Percentiles rank a stretch among this genome's conserved stretches.
These are phyloP conservation scores for Seira ritae DNA, from an alignment of 2,888 invertebrate genomes.

Conservation along the genomic window DNA sequence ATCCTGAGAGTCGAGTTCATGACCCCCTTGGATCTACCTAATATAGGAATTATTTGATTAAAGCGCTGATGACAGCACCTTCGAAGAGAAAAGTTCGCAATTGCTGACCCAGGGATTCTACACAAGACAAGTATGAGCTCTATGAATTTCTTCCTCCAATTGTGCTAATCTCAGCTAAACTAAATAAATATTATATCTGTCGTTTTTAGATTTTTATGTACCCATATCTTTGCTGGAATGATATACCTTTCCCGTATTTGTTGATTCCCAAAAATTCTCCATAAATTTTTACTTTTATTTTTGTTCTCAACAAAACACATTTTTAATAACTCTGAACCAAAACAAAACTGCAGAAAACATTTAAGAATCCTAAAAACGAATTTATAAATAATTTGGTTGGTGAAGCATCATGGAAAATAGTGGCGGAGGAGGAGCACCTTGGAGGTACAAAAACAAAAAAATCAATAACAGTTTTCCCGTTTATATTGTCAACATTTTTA, in stretches of 20 bases:
- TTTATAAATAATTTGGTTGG: constrained; percentile 9
- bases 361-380: not conserved
- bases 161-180: not conserved
- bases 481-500: not conserved
- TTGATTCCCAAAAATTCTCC: constrained; percentile 3
- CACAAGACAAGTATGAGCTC: not conserved
- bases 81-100: too few relatives aligned
- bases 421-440: constrained; percentile 60
- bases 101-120: not conserved
- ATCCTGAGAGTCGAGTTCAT: too few relatives aligned
- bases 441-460: constrained; percentile 43
- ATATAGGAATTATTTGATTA: too few relatives aligned
- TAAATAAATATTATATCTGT: not conserved
- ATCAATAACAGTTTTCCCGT: not conserved
- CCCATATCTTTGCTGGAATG: not conserved
- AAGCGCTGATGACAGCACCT: too few relatives aligned
- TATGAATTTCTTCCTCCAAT: not conserved
- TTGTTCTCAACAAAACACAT: not conserved
- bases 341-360: not conserved
- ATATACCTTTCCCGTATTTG: not conserved
- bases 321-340: not conserved
- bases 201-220: not conserved
- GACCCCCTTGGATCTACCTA: too few relatives aligned
- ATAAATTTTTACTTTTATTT: too few relatives aligned
- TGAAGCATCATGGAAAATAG: constrained; percentile 53